Evolutionary conservation across 2,113 vertebrate species (phyloP).

Genomic region (Catagonus wagneri): DNA sequence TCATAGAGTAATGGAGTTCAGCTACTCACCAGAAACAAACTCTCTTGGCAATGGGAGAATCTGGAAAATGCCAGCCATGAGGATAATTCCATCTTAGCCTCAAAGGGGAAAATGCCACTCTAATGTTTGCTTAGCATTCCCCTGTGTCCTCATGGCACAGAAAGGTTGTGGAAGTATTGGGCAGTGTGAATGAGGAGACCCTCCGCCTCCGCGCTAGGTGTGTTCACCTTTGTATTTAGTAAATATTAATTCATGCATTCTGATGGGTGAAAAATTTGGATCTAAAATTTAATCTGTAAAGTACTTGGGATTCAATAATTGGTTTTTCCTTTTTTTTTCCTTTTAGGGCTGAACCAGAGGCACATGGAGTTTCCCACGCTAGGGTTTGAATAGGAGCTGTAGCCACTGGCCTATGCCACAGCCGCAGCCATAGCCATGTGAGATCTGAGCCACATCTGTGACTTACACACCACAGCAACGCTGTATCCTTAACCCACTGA

Average conservation of each 20-base stretch:
- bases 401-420: no score
- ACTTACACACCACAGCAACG: no score
- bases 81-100: neutral
- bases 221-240: conserved; percentile 8
- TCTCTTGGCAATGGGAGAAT: neutral
- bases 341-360: no score
- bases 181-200: neutral
- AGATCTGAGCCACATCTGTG: no score
- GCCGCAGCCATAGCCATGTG: no score
- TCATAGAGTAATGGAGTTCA: neutral
- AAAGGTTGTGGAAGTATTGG: neutral
- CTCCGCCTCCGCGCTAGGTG: neutral
- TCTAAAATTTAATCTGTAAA: neutral
- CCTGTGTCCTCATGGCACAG: neutral
- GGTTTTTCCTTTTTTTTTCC: neutral
- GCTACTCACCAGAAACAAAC: neutral
- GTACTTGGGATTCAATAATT: neutral
- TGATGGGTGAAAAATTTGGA: neutral
- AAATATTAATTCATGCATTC: neutral
- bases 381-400: no score
- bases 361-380: no score
- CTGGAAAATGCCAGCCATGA: neutral
- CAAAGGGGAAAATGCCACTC: neutral
- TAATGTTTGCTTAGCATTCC: neutral
- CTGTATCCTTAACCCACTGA: no score